These are phyloP conservation scores for Lithophane ornitopus DNA, from an alignment of 2,888 invertebrate species.

Conservation along the genomic window DNA sequence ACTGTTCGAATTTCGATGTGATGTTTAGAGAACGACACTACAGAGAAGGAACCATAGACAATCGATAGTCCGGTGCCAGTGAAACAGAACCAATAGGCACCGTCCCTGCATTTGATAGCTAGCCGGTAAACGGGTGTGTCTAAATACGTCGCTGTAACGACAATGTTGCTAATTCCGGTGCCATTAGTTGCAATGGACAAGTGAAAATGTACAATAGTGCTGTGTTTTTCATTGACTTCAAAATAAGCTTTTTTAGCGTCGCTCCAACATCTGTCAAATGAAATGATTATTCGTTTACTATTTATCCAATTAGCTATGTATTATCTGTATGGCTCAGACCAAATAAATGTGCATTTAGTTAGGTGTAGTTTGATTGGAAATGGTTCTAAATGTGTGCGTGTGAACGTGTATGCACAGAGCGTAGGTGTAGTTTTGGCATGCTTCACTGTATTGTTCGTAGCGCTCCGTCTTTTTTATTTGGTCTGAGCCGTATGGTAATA, in stretches of 20 bases:
- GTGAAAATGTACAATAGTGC: background rate
- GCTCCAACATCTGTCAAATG: background rate
- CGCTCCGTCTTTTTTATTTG: too few relatives aligned
- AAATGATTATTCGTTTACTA: background rate
- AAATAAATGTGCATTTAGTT: too few relatives aligned
- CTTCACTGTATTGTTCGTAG: too few relatives aligned
- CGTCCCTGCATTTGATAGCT: slow-evolving; percentile 43
- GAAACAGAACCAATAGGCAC: background rate
- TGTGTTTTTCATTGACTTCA: slow-evolving; percentile 21
- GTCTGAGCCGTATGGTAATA: too few relatives aligned
- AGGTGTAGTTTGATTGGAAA: too few relatives aligned
- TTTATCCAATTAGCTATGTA: background rate
- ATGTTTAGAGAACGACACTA: background rate
- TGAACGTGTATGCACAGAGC: too few relatives aligned
- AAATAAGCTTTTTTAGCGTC: background rate
- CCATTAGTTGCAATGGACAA: slow-evolving; percentile 41
- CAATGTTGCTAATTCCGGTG: slow-evolving; percentile 49
- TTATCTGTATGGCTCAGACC: too few relatives aligned
- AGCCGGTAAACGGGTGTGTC: slow-evolving; percentile 26
- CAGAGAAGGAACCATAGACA: background rate
- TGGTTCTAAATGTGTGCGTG: too few relatives aligned
- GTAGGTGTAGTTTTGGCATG: too few relatives aligned
- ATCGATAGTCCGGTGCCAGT: slow-evolving; percentile 1
- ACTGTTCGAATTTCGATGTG: background rate
- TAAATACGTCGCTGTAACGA: slow-evolving; percentile 36